A percentile compares a stretch with the other conserved stretches of the same genome.
These are phyloP conservation scores for Hirtodrosophila trivittata DNA, from an alignment of 2,888 invertebrate genomes.

Conservation along the genomic window DNA sequence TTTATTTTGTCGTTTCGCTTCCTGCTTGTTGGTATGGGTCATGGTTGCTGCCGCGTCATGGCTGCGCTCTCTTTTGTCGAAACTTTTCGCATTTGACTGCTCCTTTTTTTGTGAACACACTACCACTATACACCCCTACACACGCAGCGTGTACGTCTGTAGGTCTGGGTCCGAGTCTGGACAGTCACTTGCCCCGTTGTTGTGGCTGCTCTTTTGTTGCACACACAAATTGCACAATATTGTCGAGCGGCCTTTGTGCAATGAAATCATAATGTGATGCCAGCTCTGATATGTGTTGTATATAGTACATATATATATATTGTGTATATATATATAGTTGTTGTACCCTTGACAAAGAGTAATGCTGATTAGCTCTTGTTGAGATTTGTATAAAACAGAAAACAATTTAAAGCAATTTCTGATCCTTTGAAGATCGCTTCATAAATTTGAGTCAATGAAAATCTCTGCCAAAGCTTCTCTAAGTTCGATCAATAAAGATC, in stretches of 20 bases:
- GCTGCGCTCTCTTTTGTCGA: constrained; percentile 31
- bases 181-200: constrained; percentile 56
- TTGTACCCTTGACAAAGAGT: too few relatives aligned
- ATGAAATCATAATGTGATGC: constrained; percentile 56
- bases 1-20: constrained; percentile 54
- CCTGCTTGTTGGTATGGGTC: constrained; percentile 81
- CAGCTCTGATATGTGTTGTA: constrained; percentile 4
- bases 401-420: too few relatives aligned
- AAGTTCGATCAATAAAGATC: too few relatives aligned
- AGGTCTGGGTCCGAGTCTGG: constrained; percentile 39
- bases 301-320: constrained; percentile 4
- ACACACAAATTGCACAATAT: constrained; percentile 56
- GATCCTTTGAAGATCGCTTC: too few relatives aligned
- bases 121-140: not conserved
- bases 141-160: constrained; percentile 12
- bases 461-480: too few relatives aligned
- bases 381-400: too few relatives aligned
- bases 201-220: constrained; percentile 64
- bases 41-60: constrained; percentile 73
- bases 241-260: constrained; percentile 56
- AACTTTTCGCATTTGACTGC: constrained; percentile 49
- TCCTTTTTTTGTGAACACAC: constrained; percentile 50
- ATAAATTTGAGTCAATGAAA: too few relatives aligned
- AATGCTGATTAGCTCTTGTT: too few relatives aligned
- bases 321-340: constrained; percentile 3